phyloP scores from a whole-genome alignment of 2,888 invertebrate species.

The Hylaea fasciaria region DNA sequence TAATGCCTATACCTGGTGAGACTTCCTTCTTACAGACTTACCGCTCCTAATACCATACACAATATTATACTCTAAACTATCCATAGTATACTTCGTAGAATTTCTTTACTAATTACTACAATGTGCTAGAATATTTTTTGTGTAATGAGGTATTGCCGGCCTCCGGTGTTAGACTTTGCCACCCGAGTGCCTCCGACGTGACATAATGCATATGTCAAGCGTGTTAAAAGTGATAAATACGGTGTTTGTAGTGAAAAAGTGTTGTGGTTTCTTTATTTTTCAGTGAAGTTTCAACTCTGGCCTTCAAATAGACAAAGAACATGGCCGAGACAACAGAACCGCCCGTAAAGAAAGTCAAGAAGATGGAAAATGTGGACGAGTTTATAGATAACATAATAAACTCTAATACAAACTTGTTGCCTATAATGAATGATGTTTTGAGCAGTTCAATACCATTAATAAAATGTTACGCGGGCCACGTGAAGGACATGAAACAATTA shows the following conservation, averaged over 20 bases:
- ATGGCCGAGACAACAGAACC: conserved; percentile 52
- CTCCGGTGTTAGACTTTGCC: no score
- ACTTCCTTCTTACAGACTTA: background rate
- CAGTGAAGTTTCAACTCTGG: conserved; percentile 50
- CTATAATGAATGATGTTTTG: conserved; percentile 84
- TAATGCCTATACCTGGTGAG: background rate
- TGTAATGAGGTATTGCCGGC: no score
- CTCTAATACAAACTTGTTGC: conserved; percentile 64
- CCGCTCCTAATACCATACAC: background rate
- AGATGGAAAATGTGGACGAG: conserved; percentile 47
- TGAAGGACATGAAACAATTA: conserved; percentile 86
- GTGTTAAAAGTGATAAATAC: conserved; percentile 28
- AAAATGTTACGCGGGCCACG: conserved; percentile 85
- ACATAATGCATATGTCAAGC: background rate
- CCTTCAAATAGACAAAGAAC: conserved; percentile 26
- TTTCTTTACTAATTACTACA: no score
- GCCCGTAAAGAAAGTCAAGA: conserved; percentile 59
- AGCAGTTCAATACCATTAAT: conserved; percentile 75
- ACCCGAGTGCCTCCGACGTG: no score
- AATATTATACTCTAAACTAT: background rate
- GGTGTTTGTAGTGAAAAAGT: conserved; percentile 59
- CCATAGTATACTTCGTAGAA: background rate
- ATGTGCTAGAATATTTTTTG: no score
- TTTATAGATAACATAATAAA: conserved; percentile 53
- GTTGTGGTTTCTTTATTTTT: conserved; percentile 70